Evolutionary conservation across 2,888 invertebrate genomes (phyloP), one percentile per base, ranked within the genome.

Genomic region (Gymnosoma rotundatum): DNA sequence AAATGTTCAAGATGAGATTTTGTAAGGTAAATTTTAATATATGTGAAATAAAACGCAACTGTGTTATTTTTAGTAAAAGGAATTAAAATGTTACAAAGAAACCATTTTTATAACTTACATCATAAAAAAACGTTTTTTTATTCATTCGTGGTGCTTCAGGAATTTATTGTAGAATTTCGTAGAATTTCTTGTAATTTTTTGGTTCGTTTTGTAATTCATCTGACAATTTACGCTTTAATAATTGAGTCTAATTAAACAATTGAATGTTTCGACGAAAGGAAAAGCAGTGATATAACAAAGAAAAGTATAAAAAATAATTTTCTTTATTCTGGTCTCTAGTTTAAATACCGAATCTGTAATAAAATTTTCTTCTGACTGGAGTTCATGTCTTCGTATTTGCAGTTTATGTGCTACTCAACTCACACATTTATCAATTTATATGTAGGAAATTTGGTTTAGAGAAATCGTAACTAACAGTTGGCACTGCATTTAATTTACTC

Each of bases 401-500:
- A 45, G n/a, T 60, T 78, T 61, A 25, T 50, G 67, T 67, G 50
- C 42, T 42, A 58, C 56, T 38, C 56, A 1, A 18, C 25, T 52
- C 58, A 25, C 10, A 38, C 38, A 60, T 10, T 50, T 50, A 60
- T 52, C 63, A 61, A 64, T 74, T 74, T 70, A 54, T 69, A 61
- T 18, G 21, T 61, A 72, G 54, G 32, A 67, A 25, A 60, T 76
- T 61, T n/a, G 18, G 42, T 67, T 58, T 12, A 38, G 48, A 45
- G 16, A 25, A 45, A 45, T 63, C 63, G 48, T 60, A 45, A 69
- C 61, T 81, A 69, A 64, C 78, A 83, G 21, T 83, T 78, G 83
- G 66, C 72, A 60, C 70, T 79, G 75, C 79, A 83, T 72, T 83
- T 83, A 79, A 83, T 79, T 74, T 78, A 63, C 67, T 74, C 50